Percentiles rank a stretch among this genome's conserved stretches.
Conservation (phyloP, 2,113 vertebrate species). For the Cochlearius cochlearius region DNA sequence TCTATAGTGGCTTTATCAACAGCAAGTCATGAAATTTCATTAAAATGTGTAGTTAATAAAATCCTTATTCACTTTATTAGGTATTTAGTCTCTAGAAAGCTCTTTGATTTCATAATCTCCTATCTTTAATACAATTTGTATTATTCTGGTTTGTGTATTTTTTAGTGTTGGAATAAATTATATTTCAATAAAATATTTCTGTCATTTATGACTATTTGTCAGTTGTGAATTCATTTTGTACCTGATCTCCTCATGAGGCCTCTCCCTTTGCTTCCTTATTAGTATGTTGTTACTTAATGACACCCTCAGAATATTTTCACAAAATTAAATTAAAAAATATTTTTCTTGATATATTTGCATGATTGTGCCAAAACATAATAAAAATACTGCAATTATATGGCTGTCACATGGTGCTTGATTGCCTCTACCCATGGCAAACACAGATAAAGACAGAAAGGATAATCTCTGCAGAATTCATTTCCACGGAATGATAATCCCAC, state of each 20-base stretch:
- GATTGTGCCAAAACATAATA: not conserved
- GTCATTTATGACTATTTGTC: not conserved
- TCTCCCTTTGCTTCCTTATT: not conserved
- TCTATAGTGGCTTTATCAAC: not conserved
- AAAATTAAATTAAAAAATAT: not conserved
- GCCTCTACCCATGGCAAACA: not conserved
- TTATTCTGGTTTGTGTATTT: not conserved
- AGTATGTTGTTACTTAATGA: not conserved
- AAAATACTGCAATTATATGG: not conserved
- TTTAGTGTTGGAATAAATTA: not conserved
- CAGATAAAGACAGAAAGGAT: not conserved
- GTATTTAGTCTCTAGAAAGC: not conserved
- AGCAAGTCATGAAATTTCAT: not conserved
- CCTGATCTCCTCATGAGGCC: not conserved
- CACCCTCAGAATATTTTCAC: not conserved
- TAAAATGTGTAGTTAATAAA: not conserved
- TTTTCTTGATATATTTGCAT: not conserved
- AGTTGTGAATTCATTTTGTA: not conserved
- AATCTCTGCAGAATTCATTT: not conserved
- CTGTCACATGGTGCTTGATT: not conserved
- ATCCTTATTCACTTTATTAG: not conserved
- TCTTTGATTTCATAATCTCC: not conserved
- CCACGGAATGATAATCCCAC: not conserved
- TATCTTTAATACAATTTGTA: not conserved
- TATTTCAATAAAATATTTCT: not conserved